Evolutionary conservation across 2,113 vertebrate species (phyloP).

Genomic region (Cranoglanis bouderius): DNA sequence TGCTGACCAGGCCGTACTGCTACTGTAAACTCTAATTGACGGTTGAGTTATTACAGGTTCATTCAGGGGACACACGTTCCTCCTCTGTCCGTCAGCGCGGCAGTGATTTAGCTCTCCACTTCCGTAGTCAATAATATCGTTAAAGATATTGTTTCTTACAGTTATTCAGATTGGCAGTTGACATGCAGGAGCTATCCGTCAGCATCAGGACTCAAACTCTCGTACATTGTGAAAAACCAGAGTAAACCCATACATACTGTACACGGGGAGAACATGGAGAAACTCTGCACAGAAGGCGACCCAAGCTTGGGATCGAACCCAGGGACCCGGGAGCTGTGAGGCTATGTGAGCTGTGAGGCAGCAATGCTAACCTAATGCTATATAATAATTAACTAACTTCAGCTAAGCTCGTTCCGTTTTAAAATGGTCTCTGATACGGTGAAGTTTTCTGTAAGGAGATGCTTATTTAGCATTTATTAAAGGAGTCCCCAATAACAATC

Average conservation of each 20-base stretch:
- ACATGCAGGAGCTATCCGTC: conserved; percentile 5
- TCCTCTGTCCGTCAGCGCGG: conserved; percentile 10
- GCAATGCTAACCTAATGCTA: too few relatives aligned
- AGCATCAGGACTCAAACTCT: not conserved
- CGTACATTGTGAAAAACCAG: too few relatives aligned
- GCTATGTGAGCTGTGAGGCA: too few relatives aligned
- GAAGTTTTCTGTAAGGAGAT: too few relatives aligned
- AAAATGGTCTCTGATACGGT: too few relatives aligned
- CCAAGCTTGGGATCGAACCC: too few relatives aligned
- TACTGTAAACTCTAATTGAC: conserved; percentile 62
- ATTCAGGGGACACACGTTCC: conserved; percentile 47
- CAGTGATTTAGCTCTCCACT: conserved; percentile 47
- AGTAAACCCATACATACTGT: not conserved
- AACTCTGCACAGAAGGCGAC: too few relatives aligned
- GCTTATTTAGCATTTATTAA: too few relatives aligned
- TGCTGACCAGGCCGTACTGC: conserved; percentile 57
- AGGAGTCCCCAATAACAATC: too few relatives aligned
- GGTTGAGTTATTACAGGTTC: conserved; percentile 54
- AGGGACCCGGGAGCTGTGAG: too few relatives aligned
- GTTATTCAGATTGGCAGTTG: conserved; percentile 28
- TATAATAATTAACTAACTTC: too few relatives aligned
- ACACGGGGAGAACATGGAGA: not conserved
- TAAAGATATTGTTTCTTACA: not conserved
- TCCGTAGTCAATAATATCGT: conserved; percentile 8
- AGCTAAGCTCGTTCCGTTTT: too few relatives aligned